phyloP scores from a whole-genome alignment of 2,888 invertebrate genomes.

The Bombyx huttoni region DNA sequence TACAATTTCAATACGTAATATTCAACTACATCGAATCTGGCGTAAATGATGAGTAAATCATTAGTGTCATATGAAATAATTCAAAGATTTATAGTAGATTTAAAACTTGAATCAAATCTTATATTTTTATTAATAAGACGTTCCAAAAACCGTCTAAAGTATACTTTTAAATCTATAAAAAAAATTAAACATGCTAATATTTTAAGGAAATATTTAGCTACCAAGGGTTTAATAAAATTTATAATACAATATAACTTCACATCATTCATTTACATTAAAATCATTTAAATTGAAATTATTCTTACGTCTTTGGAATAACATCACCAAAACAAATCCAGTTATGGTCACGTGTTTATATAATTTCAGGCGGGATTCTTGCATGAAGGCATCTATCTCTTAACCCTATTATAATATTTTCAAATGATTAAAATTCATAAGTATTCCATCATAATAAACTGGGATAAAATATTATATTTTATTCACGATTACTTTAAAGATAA shows the following conservation, averaged over 20 bases:
- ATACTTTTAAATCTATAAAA: constrained; percentile 7
- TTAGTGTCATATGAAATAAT: no score
- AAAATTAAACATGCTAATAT: neutral
- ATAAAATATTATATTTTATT: neutral
- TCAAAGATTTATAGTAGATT: neutral
- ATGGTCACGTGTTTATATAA: constrained; percentile 60
- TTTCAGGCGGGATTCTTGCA: constrained; percentile 60
- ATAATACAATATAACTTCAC: constrained; percentile 6
- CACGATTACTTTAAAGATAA: neutral
- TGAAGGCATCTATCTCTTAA: constrained; percentile 12
- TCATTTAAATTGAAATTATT: constrained; percentile 47
- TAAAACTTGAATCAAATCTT: neutral
- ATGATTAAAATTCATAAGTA: neutral
- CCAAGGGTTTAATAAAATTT: constrained; percentile 10
- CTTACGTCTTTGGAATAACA: constrained; percentile 71
- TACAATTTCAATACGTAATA: neutral
- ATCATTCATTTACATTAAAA: constrained; percentile 18
- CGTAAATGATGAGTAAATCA: neutral
- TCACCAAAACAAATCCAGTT: constrained; percentile 68
- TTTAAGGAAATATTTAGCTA: constrained; percentile 5
- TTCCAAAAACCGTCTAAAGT: neutral
- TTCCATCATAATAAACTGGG: neutral
- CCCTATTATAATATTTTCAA: neutral
- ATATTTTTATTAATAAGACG: neutral
- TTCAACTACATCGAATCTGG: neutral